Evolutionary conservation across 1,140 invertebrate species (phyloP).

Genomic region (Drosophila sturtevanti): DNA sequence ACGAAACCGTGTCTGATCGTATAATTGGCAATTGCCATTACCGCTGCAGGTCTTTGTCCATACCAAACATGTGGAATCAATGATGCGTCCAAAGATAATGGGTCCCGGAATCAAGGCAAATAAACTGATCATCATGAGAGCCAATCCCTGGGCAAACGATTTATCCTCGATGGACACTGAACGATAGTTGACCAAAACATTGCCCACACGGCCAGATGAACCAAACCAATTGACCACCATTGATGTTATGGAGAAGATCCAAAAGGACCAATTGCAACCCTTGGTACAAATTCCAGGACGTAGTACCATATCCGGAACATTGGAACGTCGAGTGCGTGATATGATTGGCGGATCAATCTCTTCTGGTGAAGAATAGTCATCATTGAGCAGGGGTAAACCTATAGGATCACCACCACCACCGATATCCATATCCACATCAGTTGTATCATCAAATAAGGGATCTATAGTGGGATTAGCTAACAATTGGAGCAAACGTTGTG

Average conservation of each 20-base stretch:
- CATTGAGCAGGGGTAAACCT: conserved; percentile 40
- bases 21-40: conserved; percentile 87
- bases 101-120: conserved; percentile 87
- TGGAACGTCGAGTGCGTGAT: conserved; percentile 30
- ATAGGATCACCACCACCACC: not conserved
- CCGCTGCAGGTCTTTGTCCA: conserved; percentile 87
- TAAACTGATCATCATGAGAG: conserved; percentile 86
- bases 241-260: conserved; percentile 83
- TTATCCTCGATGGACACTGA: conserved; percentile 86
- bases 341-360: conserved; percentile 12
- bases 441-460: not conserved
- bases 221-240: conserved; percentile 84
- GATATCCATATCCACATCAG: conserved; percentile 19
- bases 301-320: conserved; percentile 58
- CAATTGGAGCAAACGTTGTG: conserved; percentile 28
- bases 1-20: conserved; percentile 85
- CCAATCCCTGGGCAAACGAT: conserved; percentile 86
- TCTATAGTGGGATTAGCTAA: conserved; percentile 14
- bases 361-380: conserved; percentile 41
- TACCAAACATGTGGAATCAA: conserved; percentile 86
- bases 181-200: conserved; percentile 85
- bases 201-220: conserved; percentile 86
- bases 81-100: conserved; percentile 87
- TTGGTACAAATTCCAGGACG: conserved; percentile 84
- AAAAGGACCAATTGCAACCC: conserved; percentile 83